A percentile compares a stretch with the other conserved stretches of the same genome.
These are phyloP conservation scores for Dioctria rufipes DNA, from an alignment of 2,888 invertebrate species.

Conservation along the genomic window DNA sequence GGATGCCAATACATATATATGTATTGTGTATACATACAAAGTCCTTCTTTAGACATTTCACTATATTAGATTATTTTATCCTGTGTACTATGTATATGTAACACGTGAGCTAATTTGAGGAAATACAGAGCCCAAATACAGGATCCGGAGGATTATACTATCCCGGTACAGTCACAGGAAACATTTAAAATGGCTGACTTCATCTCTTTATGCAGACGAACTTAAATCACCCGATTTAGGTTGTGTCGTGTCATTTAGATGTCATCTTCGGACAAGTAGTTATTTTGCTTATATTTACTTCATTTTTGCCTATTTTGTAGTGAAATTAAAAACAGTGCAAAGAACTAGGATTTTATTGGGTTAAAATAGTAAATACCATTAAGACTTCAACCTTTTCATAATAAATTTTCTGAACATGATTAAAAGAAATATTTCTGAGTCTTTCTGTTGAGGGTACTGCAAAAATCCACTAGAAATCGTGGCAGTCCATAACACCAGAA, in stretches of 20 bases:
- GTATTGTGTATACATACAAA: too few species aligned
- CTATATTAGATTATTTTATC: slow-evolving; percentile 15
- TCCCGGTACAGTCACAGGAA: slow-evolving; percentile 16
- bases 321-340: too few species aligned
- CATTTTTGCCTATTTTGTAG: too few species aligned
- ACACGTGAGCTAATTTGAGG: slow-evolving; percentile 31
- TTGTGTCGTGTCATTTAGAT: slow-evolving; percentile 6
- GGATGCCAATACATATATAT: too few species aligned
- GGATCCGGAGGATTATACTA: slow-evolving; percentile 12
- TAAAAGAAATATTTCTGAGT: too few species aligned
- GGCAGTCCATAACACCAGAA: too few species aligned
- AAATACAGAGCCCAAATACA: neutral
- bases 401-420: too few species aligned
- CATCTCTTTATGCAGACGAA: neutral
- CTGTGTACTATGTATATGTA: neutral
- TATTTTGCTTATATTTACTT: neutral
- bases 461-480: too few species aligned
- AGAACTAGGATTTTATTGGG: too few species aligned
- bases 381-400: too few species aligned
- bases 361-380: too few species aligned
- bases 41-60: slow-evolving; percentile 10
- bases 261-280: slow-evolving; percentile 9
- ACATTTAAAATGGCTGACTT: slow-evolving; percentile 2
- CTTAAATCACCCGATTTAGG: slow-evolving; percentile 16
- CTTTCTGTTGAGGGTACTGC: too few species aligned